Conservation (phyloP, 1,140 invertebrate species). For the Sitobion miscanthi region DNA sequence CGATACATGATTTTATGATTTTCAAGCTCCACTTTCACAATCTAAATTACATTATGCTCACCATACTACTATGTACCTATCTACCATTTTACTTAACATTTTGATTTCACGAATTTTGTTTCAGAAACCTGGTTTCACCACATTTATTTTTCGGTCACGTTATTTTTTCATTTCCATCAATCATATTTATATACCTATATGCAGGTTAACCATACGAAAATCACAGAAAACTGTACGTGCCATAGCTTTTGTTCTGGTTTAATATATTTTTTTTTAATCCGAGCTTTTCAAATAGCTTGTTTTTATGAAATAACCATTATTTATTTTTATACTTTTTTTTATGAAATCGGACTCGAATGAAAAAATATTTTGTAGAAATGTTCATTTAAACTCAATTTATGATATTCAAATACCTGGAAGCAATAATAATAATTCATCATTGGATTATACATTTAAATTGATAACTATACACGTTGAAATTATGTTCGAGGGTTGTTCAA, state of each 20-base stretch:
- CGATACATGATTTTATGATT: background rate
- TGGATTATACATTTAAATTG: background rate
- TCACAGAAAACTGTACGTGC: background rate
- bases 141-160: background rate
- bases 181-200: background rate
- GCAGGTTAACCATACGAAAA: background rate
- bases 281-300: constrained; percentile 31
- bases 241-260: background rate
- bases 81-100: background rate
- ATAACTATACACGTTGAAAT: constrained; percentile 13
- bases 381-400: constrained; percentile 32
- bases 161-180: background rate
- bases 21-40: background rate
- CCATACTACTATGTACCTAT: background rate
- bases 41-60: background rate
- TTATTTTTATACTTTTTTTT: background rate
- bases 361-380: background rate
- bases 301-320: background rate
- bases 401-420: constrained; percentile 23
- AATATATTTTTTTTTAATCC: constrained; percentile 24
- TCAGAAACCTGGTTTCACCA: background rate
- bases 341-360: background rate
- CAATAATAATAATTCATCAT: constrained; percentile 47
- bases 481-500: constrained; percentile 15
- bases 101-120: background rate